Base-by-base conservation (phyloP, 1,140 invertebrate species). In the Sycophaga agraensis region DNA sequence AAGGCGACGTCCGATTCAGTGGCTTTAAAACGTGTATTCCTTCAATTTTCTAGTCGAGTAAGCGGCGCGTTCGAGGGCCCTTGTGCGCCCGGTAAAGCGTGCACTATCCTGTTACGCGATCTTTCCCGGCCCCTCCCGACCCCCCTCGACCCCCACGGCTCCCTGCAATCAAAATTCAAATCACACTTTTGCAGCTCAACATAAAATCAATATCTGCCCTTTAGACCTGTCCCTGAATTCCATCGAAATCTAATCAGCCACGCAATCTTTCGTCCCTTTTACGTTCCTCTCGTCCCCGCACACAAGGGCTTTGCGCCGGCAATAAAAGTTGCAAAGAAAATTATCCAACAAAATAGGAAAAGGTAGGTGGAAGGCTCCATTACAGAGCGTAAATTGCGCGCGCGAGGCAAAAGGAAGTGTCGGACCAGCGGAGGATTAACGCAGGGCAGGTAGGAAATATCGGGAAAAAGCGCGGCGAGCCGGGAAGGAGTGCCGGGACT, bases 31-130 rank as follows among this genome's bases (percentile, higher is more conserved):
- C 68, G 64, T 73, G 64, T 74, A 73, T 75, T 76, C 68, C 69
- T 76, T 76, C 72, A 73, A 80, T 81, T 81, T 80, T 81, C 74
- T 68, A 75, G 75, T 73, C 70, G 78, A 81, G 68, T 76, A 80
- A 79, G 75, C 78, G 71, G 59, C 60, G 68, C 70, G 28, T 74
- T 75, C 66, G 72, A 80, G 79, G 63, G 66, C 68, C 71, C 78
- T 81, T 78, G 72, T 78, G 73, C 63, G 74, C 68, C 72, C 75
- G 76, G 74, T 73, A 80, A 79, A 81, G 77, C 79, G 79, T 80
- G 79, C 77, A 81, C 79, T 81, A 81, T 81, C 79, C 79, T 76
- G 76, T 81, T 81, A 81, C 74, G 75, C 74, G 77, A 81, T 81
- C 79, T 81, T 74, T 70, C 69, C 69, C 67, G 64, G 68, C 68